Base-by-base conservation (phyloP, 1,140 invertebrate species). In the Lordiphosa clarofinis region DNA sequence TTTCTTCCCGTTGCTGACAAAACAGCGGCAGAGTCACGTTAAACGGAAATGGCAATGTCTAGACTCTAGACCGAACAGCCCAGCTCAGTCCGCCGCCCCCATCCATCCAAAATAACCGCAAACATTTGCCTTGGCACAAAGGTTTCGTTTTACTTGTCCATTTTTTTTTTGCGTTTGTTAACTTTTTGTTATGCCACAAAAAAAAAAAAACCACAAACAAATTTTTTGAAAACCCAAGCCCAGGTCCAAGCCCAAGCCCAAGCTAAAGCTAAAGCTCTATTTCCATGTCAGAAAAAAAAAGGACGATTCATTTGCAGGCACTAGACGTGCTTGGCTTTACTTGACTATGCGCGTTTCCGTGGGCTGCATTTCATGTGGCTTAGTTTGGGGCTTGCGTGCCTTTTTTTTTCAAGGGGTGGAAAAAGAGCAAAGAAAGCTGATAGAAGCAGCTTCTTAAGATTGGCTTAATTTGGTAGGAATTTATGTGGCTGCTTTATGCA, bases 31-130 rank as follows among this genome's bases (percentile, higher is more conserved):
- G 67, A 79, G 72, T 81, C 76, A 82, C 76, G 78, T 82, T 84
- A 69, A 82, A 65, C 78, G 78, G 78, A 82, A 82, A 84, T 84
- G 78, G 78, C 78, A 73, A 82, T 84, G 78, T 82, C 78, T 82
- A 84, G 78, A 82, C 76, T 82, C 53, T 71, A 66, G 73, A 73
- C 67, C 28, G 28, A 8, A 6, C 28, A 31, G 28, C 62, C 19
- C 21, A 35, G 53, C 28, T 21, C 9, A 43, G 40, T 11, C 48
- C 44, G 44, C 11, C 36, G 50, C 40, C 38, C 31, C 37, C 28
- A 37, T 33, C 28, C 28, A 15, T 19, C 28, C 12, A 24, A 37
- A 44, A 50, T 50, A 69, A 82, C 76, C 78, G 53, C 78, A 82
- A 58, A 54, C 68, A 81, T 72, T 82, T 64, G 50, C 78, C 53